A percentile compares a stretch with the other conserved stretches of the same genome.
Evolutionary conservation across 2,113 vertebrate species (phyloP).

Genomic region (Alectura lathami): DNA sequence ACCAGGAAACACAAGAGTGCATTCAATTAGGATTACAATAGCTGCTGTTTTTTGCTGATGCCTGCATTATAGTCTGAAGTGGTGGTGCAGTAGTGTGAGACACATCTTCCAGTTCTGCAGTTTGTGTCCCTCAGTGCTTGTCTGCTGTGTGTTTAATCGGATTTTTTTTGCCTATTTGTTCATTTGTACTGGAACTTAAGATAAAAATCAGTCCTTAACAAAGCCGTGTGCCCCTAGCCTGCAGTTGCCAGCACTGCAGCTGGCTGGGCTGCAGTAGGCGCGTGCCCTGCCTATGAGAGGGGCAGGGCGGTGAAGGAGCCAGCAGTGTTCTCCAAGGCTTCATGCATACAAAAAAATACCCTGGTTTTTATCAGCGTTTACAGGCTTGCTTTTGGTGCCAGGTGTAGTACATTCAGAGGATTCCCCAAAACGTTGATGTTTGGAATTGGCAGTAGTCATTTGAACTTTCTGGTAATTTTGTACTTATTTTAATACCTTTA

Average conservation of each 20-base stretch:
- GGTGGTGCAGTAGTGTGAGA: not conserved
- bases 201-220: not conserved
- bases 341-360: not conserved
- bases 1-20: not conserved
- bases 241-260: not conserved
- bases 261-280: not conserved
- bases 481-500: not conserved
- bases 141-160: not conserved
- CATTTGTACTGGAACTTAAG: not conserved
- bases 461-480: not conserved
- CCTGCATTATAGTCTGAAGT: not conserved
- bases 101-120: not conserved
- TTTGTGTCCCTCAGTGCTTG: not conserved
- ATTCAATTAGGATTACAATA: not conserved
- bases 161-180: not conserved
- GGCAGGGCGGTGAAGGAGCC: fast-evolving
- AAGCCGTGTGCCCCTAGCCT: not conserved
- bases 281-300: not conserved
- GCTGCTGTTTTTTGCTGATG: conserved; percentile 6
- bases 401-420: not conserved
- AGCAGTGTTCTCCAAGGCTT: not conserved
- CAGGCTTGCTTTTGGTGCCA: not conserved
- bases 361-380: fast-evolving
- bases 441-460: not conserved
- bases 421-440: not conserved